Base-by-base conservation (phyloP, 2,888 invertebrate species). In the Conistra vaccinii region DNA sequence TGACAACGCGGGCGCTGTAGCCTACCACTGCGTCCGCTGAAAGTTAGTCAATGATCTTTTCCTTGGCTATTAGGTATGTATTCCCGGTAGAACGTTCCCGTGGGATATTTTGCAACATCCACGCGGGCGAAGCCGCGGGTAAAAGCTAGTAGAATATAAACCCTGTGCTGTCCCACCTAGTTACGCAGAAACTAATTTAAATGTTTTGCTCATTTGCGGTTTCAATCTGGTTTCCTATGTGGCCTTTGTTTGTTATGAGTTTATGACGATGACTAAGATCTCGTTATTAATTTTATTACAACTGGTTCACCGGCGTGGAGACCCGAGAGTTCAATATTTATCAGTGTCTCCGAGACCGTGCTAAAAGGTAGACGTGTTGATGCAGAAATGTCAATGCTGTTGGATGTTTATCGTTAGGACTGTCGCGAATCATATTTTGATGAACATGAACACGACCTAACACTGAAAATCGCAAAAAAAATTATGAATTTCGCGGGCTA, bases 191-290 rank as follows among this genome's bases (percentile, higher is more conserved):
- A 69, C 17, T 69, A 77, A 69, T 69, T 69, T 69, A 2, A 69
- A 78, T 61, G 62, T 48, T 77, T 77, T 45, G 57, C 32, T 78
- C 69, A 65, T 75, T 58, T 75, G 51, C 48, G 14, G 45, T 39
- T 58, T 67, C 12, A 26, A 76, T 51, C 51, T 32, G 32, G 58
- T 75, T 66, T 51, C 12, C 3, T 42, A 23, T 42, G 23, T 14
- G 29, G 12, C 26, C 42, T 51, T 66, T 75, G 66, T 75, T 39
- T 35, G n/a, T 35, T 20, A 26, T 26, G 26, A 35, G 6, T n/a
- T 17, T 12, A n/a, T 23, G 23, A 0, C n/a, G 66, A 26, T 75
- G 76, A 75, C 67, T 76, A 48, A 75, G 51, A 67, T 1, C 17
- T 76, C 12, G 42, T 42, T 51, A 67, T 51, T 76, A 58, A 51